phyloP scores from a whole-genome alignment of 2,888 invertebrate species.

The Epirrita christyi region DNA sequence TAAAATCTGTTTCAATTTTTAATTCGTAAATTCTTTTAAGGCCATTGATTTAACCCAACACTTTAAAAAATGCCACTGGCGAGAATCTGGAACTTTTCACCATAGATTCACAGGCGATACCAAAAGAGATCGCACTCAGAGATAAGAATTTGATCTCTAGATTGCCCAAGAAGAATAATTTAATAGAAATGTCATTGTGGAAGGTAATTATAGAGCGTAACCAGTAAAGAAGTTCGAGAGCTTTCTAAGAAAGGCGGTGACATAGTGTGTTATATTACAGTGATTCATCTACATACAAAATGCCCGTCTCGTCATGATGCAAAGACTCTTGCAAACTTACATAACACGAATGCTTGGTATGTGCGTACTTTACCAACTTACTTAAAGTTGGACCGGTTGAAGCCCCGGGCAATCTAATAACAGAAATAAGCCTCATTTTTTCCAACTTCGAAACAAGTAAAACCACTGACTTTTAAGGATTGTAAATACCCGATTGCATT shows the following conservation, averaged over 20 bases:
- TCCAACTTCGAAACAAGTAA: too few relatives aligned
- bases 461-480: too few relatives aligned
- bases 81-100: neutral
- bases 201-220: conserved; percentile 67
- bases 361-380: too few relatives aligned
- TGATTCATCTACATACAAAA: conserved; percentile 1
- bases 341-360: too few relatives aligned
- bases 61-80: too few relatives aligned
- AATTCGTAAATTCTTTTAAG: too few relatives aligned
- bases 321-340: neutral
- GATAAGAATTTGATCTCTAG: conserved; percentile 49
- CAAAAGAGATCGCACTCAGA: conserved; percentile 31
- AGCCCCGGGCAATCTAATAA: too few relatives aligned
- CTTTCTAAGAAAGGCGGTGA: conserved; percentile 69
- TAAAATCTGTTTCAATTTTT: too few relatives aligned
- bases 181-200: conserved; percentile 72
- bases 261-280: conserved; percentile 7
- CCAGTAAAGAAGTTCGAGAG: conserved; percentile 65
- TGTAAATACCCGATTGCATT: too few relatives aligned
- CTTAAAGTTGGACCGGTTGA: too few relatives aligned
- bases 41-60: too few relatives aligned
- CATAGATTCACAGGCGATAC: conserved; percentile 35
- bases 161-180: conserved; percentile 57
- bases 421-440: too few relatives aligned
- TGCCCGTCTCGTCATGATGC: neutral